Conservation (phyloP, 2,113 vertebrate species). For the Corvus hawaiiensis region DNA sequence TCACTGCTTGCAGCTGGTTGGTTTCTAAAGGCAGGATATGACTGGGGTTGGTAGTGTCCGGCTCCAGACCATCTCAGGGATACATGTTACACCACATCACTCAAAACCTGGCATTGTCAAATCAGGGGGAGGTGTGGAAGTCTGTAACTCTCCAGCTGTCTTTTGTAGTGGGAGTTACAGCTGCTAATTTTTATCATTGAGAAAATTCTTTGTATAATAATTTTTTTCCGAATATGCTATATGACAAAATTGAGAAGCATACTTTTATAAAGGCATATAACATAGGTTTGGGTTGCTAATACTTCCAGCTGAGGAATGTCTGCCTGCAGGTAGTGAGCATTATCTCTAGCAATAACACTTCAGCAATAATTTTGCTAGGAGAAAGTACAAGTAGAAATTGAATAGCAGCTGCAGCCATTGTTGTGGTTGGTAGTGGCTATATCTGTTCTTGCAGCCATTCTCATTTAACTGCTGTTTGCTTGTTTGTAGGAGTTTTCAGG, state of each 20-base stretch:
- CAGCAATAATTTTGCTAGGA: neutral
- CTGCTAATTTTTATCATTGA: neutral
- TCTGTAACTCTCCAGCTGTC: neutral
- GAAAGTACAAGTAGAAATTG: neutral
- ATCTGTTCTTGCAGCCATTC: neutral
- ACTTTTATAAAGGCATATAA: neutral
- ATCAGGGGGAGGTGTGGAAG: neutral
- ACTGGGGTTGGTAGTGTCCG: fast-evolving
- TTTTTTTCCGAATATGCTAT: neutral
- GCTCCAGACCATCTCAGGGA: neutral
- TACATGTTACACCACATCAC: neutral
- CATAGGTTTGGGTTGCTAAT: neutral
- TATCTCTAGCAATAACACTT: neutral
- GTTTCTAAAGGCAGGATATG: neutral
- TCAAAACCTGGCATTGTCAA: neutral
- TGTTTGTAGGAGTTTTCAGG: neutral
- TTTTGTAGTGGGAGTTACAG: neutral
- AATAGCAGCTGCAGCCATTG: neutral
- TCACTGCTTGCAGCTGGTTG: fast-evolving
- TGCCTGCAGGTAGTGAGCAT: neutral
- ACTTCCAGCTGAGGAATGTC: neutral
- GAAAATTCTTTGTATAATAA: neutral
- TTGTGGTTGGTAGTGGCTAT: neutral
- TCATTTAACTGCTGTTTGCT: neutral
- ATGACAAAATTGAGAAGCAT: neutral